Percentiles rank a stretch among this genome's conserved stretches.
phyloP scores from a whole-genome alignment of 2,113 vertebrate species.

The Myrmophylax atrothorax region DNA sequence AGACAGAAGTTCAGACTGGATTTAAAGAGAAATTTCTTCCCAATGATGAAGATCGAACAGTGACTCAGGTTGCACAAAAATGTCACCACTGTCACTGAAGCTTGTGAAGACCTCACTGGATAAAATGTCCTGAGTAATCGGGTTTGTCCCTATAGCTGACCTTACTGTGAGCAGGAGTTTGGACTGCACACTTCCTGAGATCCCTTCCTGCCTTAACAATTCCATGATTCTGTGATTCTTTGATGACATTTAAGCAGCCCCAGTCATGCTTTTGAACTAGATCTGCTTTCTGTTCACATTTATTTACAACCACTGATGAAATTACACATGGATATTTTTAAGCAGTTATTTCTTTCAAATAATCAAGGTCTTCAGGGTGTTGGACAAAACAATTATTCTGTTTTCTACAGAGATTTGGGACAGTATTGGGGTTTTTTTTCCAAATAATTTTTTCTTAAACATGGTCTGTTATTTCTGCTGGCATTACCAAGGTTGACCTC shows the following conservation, averaged over 20 bases:
- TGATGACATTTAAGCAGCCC: background rate
- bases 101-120: background rate
- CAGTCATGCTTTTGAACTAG: background rate
- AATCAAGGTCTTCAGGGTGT: background rate
- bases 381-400: background rate
- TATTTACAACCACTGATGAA: conserved; percentile 12
- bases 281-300: background rate
- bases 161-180: background rate
- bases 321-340: background rate
- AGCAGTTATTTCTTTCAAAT: background rate
- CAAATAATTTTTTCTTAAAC: background rate
- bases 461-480: background rate
- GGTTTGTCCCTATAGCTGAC: background rate
- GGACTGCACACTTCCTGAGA: background rate
- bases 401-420: background rate
- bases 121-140: background rate
- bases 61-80: background rate
- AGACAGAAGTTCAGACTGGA: background rate
- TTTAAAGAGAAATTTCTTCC: background rate
- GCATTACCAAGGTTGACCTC: background rate
- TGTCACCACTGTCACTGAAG: background rate
- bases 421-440: background rate
- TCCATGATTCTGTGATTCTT: background rate
- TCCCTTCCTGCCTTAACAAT: background rate
- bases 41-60: background rate